Evolutionary conservation across 2,113 vertebrate genomes (phyloP).

Genomic region (Murina feae): DNA sequence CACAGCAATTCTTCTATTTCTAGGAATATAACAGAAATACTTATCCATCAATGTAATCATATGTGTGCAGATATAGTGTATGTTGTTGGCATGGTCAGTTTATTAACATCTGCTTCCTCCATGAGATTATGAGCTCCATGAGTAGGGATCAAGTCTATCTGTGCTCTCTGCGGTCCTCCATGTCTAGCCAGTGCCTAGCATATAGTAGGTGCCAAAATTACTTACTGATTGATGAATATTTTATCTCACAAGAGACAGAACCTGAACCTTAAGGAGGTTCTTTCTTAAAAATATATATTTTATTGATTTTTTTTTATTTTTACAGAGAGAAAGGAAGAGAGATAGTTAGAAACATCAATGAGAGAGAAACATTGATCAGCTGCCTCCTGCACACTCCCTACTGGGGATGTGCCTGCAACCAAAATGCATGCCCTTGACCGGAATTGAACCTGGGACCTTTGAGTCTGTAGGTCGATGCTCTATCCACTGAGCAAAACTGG

Average conservation of each 20-base stretch:
- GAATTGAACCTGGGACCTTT: no score
- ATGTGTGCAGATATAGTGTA: not conserved
- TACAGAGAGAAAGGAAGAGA: no score
- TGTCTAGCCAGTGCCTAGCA: not conserved
- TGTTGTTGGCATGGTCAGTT: not conserved
- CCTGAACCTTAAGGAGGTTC: not conserved
- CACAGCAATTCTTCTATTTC: not conserved
- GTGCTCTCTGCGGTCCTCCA: not conserved
- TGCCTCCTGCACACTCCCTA: no score
- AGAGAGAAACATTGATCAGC: no score
- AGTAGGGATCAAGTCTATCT: no score
- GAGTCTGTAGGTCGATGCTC: no score
- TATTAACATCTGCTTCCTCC: not conserved
- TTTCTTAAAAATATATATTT: not conserved
- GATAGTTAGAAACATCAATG: no score
- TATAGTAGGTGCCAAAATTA: no score
- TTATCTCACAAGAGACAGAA: not conserved
- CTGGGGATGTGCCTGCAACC: no score
- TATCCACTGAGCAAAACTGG: no score
- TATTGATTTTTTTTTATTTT: no score
- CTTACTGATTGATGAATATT: not conserved
- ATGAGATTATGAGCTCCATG: not conserved
- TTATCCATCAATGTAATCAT: not conserved
- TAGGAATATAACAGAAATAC: not conserved
- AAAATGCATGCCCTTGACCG: no score